A percentile compares a stretch with the other conserved stretches of the same genome.
These are phyloP conservation scores for Bungarus multicinctus DNA, from an alignment of 2,113 vertebrate species.

Conservation along the genomic window DNA sequence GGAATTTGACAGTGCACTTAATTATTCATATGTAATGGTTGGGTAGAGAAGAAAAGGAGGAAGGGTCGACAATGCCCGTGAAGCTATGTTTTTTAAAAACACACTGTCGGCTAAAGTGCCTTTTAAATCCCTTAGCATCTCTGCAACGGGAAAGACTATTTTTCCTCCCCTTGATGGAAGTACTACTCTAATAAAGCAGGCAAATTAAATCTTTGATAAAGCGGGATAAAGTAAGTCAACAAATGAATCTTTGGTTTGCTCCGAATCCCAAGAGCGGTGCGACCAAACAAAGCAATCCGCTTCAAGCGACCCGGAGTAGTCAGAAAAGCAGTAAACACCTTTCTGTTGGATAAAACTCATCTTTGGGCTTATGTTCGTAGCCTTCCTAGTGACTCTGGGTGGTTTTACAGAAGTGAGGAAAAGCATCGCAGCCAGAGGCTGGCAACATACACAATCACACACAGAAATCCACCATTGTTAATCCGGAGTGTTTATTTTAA, in stretches of 20 bases:
- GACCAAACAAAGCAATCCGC: accelerated
- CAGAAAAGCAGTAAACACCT: not conserved
- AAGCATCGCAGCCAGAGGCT: conserved; percentile 10
- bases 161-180: not conserved
- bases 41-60: not conserved
- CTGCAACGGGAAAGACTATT: not conserved
- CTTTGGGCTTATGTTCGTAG: not conserved
- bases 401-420: conserved; percentile 13
- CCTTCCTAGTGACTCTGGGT: not conserved
- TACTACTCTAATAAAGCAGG: no score
- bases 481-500: conserved; percentile 9
- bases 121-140: not conserved
- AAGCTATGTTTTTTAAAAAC: not conserved
- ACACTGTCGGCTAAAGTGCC: not conserved
- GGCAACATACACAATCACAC: not conserved
- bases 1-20: accelerated
- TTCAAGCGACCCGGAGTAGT: no score
- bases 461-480: conserved; percentile 18
- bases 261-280: no score
- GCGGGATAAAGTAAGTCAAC: not conserved
- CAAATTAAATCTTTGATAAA: no score
- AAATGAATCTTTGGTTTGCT: not conserved
- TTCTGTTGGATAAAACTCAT: not conserved
- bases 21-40: not conserved
- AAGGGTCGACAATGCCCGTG: no score